Base-by-base conservation (phyloP, 1,140 invertebrate species). In the Lepidurus packardi region DNA sequence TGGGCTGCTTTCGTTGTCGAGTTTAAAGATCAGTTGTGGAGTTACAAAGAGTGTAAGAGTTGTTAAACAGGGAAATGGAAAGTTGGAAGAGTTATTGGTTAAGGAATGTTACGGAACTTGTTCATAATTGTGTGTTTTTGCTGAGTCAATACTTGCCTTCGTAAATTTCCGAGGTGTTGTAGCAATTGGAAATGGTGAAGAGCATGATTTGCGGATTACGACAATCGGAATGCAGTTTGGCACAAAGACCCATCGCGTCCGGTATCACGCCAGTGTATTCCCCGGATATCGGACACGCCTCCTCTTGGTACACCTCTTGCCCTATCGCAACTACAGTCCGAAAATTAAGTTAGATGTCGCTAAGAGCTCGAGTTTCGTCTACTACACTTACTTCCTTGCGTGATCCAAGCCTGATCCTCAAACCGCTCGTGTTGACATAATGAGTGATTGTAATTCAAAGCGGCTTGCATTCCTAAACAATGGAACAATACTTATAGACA, bases 201-300 rank as follows among this genome's bases (percentile, higher is more conserved):
- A 90, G 91, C 91, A 92, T 92, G 43, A 90, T 86, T 82, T 92
- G 90, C 16, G 89, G 88, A 44, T 89, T 88, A 80, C 88, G 87
- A 83, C 91, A 92, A 82, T 92, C 90, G 44, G 90, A 92, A 79
- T 89, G 89, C 43, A 92, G 85, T 84, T 90, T 90, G n/a, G 90
- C 90, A 83, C 91, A 92, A 80, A 91, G 85, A 77, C 88, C 88
- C 16, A 85, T 85, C n/a, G 88, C 84, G 82, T 91, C 90, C 42
- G 90, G 90, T 80, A 92, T 90, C 65, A 85, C 84, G 65, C 91
- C 91, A 42, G 86, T 89, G 81, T 91, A 92, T 82, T 90, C 89
- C 1, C 91, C 91, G 24, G 89, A 88, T 80, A 92, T 90, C 34
- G 91, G 91, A 84, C 91, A 92, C 5, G 89, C 86, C 9, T 88